phyloP scores from a whole-genome alignment of 2,113 vertebrate genomes.

The Carassius gibelio region DNA sequence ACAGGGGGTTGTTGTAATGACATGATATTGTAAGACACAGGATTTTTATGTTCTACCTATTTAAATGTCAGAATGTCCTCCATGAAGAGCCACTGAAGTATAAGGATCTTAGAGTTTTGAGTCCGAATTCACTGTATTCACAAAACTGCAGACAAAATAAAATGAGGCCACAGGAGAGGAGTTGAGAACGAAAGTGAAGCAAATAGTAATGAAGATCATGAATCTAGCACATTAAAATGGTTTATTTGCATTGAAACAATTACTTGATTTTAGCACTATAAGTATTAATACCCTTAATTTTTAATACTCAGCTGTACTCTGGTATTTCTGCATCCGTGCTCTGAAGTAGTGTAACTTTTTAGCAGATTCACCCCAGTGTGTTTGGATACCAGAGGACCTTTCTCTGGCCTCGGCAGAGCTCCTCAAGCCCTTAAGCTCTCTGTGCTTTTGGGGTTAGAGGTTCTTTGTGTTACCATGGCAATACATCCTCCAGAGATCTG shows the following conservation, averaged over 20 bases:
- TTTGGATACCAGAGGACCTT: slow-evolving; percentile 4
- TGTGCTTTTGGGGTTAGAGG: slow-evolving; percentile 20
- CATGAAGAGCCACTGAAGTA: neutral
- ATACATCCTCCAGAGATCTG: slow-evolving; percentile 16
- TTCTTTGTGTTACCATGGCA: slow-evolving; percentile 29
- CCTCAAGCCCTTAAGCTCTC: neutral
- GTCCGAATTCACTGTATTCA: neutral
- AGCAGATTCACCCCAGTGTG: neutral
- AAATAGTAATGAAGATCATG: neutral
- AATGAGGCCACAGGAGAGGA: too few relatives aligned
- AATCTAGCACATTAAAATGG: neutral
- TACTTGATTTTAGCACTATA: neutral
- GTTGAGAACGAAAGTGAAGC: neutral
- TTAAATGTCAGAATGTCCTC: neutral
- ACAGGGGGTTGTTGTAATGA: neutral
- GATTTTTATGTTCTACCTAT: neutral
- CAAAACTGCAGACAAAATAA: too few relatives aligned
- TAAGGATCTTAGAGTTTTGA: neutral
- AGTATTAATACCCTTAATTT: neutral
- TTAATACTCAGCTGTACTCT: neutral
- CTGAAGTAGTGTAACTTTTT: neutral
- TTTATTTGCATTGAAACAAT: neutral
- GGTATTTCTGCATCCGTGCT: neutral
- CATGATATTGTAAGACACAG: neutral
- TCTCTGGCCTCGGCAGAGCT: slow-evolving; percentile 22